These are phyloP conservation scores for Andrena hattorfiana DNA, from an alignment of 2,888 invertebrate species.

Conservation along the genomic window DNA sequence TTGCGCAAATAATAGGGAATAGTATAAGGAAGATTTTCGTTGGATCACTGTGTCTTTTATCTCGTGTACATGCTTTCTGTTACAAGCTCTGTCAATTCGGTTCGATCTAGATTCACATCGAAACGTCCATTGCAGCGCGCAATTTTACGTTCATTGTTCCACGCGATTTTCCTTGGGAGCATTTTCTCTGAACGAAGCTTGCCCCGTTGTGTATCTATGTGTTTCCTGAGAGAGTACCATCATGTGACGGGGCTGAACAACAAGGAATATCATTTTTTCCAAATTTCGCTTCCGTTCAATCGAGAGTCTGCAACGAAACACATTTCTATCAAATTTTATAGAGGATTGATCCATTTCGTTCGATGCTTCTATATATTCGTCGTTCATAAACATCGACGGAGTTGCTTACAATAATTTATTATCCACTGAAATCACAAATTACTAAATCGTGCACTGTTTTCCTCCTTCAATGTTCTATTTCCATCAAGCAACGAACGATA, in stretches of 20 bases:
- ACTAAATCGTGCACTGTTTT: too few species aligned
- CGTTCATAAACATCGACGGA: neutral
- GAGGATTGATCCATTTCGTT: conserved; percentile 1
- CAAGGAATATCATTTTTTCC: conserved; percentile 22
- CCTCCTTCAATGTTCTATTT: too few species aligned
- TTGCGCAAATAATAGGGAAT: neutral
- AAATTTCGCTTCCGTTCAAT: conserved; percentile 35
- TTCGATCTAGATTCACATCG: conserved; percentile 15
- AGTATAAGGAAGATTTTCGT: neutral
- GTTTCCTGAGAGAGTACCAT: conserved; percentile 8
- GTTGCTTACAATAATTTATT: too few species aligned
- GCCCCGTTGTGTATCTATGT: neutral
- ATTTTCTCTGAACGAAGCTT: neutral
- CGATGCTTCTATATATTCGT: conserved; percentile 4
- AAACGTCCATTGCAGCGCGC: neutral
- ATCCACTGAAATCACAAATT: too few species aligned
- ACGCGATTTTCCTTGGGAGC: conserved; percentile 19
- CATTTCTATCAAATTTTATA: conserved; percentile 26
- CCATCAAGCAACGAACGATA: too few species aligned
- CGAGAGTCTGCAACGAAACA: conserved; percentile 15
- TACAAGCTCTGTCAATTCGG: neutral
- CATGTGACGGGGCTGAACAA: conserved; percentile 25
- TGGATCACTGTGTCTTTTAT: neutral
- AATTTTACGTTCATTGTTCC: conserved; percentile 45
- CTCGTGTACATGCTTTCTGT: neutral